A percentile compares a stretch with the other conserved stretches of the same genome.
phyloP scores from a whole-genome alignment of 2,888 invertebrate species.

The Leptinotarsa haldemani region DNA sequence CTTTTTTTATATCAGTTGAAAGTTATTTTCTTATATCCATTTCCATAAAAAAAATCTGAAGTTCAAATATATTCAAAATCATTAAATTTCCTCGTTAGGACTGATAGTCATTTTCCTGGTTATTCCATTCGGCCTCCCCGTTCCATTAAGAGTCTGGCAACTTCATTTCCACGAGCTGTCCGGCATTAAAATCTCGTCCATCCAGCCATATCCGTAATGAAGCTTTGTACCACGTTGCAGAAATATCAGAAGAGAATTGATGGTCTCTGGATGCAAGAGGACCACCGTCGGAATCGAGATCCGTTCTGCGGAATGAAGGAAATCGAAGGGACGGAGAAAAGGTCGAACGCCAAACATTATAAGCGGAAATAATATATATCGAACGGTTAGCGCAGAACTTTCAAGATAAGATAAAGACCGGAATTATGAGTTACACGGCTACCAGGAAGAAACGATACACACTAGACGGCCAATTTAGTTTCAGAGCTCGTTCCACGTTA shows the following conservation, averaged over 20 bases:
- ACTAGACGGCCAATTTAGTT: constrained; percentile 9
- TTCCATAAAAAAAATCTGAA: too few relatives aligned
- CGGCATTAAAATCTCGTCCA: background rate
- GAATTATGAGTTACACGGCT: constrained; percentile 43
- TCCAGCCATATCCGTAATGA: background rate
- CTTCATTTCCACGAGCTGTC: constrained; percentile 3
- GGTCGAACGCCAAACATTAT: constrained; percentile 44
- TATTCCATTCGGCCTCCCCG: background rate
- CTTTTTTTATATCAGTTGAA: too few relatives aligned
- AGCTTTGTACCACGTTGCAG: background rate
- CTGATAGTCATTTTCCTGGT: background rate
- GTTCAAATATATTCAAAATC: too few relatives aligned
- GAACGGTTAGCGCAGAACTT: constrained; percentile 42
- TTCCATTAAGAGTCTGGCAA: background rate
- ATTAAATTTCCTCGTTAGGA: too few relatives aligned
- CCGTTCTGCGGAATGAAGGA: constrained; percentile 19
- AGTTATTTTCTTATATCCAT: too few relatives aligned
- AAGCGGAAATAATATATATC: constrained; percentile 56
- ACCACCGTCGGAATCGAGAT: background rate
- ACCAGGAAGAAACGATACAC: constrained; percentile 22
- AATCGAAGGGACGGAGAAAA: constrained; percentile 29
- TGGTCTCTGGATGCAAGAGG: background rate
- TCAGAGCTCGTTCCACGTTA: constrained; percentile 14
- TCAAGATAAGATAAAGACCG: constrained; percentile 48
- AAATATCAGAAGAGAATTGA: background rate